phyloP scores from a whole-genome alignment of 2,113 vertebrate genomes.

The Stigmatopora argus region DNA sequence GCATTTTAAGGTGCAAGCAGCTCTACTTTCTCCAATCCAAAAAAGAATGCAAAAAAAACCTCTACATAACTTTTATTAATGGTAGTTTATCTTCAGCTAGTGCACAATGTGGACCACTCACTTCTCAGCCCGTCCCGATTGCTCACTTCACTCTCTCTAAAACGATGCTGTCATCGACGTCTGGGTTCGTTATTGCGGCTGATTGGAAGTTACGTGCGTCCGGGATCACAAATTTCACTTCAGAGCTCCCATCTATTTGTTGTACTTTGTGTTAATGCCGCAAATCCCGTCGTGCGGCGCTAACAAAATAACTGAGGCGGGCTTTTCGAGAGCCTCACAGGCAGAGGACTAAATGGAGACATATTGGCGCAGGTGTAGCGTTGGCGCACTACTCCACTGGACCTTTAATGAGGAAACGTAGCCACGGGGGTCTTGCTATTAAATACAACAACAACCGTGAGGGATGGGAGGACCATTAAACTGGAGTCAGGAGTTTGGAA shows the following conservation, averaged over 20 bases:
- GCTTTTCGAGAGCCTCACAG: conserved; percentile 18
- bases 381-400: conserved; percentile 36
- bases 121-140: conserved; percentile 4
- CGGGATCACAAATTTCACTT: neutral
- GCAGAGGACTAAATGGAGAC: conserved; percentile 52
- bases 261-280: conserved; percentile 1
- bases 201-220: conserved; percentile 13
- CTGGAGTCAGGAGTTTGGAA: conserved; percentile 34
- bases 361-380: conserved; percentile 44
- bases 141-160: conserved; percentile 11
- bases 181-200: conserved; percentile 9
- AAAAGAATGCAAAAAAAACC: neutral
- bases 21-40: neutral
- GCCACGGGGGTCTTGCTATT: conserved; percentile 56
- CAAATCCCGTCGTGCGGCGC: neutral
- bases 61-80: neutral
- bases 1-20: neutral
- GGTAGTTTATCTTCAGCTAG: neutral
- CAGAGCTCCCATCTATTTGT: conserved; percentile 1
- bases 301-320: neutral
- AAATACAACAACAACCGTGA: conserved; percentile 57
- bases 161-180: conserved; percentile 5
- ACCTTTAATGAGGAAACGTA: conserved; percentile 57
- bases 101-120: neutral
- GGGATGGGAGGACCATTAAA: conserved; percentile 18